Conservation (phyloP, 2,797 vertebrate species). For the Sebastes melanostomus region DNA sequence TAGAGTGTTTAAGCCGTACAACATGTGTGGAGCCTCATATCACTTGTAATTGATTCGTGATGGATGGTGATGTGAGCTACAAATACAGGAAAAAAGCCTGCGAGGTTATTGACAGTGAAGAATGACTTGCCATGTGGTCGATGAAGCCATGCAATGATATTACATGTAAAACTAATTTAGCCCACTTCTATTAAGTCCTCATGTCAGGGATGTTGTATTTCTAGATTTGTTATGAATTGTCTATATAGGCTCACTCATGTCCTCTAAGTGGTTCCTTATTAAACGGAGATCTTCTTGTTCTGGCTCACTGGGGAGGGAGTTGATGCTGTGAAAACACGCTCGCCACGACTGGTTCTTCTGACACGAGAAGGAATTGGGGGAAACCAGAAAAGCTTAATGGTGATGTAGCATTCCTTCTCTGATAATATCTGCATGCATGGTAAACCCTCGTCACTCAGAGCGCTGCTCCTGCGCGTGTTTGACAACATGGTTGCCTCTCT, state of each 20-base stretch:
- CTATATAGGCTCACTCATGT: constrained; percentile 20
- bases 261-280: constrained; percentile 36
- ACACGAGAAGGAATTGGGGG: constrained; percentile 12
- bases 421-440: constrained; percentile 49
- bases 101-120: constrained; percentile 43
- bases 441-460: constrained; percentile 44
- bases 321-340: constrained; percentile 28
- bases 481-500: constrained; percentile 46
- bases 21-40: constrained; percentile 32
- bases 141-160: constrained; percentile 2
- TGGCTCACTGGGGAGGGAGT: neutral
- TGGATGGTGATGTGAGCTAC: constrained; percentile 14
- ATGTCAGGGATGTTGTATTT: constrained; percentile 14
- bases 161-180: constrained; percentile 34
- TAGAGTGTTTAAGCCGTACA: neutral
- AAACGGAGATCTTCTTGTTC: constrained; percentile 27
- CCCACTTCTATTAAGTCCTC: constrained; percentile 26
- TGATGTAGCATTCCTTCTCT: constrained; percentile 22
- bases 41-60: constrained; percentile 36
- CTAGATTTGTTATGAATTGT: constrained; percentile 37
- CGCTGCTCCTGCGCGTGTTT: constrained; percentile 43
- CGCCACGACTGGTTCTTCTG: constrained; percentile 1
- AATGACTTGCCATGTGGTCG: constrained; percentile 26
- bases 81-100: neutral
- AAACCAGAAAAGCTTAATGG: constrained; percentile 38